phyloP scores from a whole-genome alignment of 2,113 vertebrate species.

The Colossoma macropomum region DNA sequence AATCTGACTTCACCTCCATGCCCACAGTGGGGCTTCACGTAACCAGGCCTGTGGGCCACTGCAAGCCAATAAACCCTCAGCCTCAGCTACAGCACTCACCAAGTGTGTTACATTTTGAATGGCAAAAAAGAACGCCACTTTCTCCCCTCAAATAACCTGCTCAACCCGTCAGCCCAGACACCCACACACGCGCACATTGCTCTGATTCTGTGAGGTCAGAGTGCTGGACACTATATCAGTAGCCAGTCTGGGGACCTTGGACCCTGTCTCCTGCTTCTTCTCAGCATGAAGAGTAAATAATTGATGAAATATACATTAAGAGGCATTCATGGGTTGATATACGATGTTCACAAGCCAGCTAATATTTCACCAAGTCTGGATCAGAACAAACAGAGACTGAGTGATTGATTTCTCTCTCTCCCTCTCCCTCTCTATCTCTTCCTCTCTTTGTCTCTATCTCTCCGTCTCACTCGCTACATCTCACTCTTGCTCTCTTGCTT shows the following conservation, averaged over 20 bases:
- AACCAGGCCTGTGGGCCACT: conserved; percentile 69
- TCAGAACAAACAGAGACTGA: conserved; percentile 63
- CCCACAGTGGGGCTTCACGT: conserved; percentile 71
- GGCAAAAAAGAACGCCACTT: conserved; percentile 49
- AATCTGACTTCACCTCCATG: conserved; percentile 81
- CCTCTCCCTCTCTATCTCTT: conserved; percentile 56
- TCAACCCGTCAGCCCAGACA: conserved; percentile 17
- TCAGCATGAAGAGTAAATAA: conserved; percentile 63
- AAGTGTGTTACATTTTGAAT: conserved; percentile 1
- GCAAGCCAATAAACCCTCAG: conserved; percentile 64
- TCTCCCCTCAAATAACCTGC: conserved; percentile 7
- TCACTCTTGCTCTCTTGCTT: background rate
- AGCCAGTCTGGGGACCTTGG: conserved; percentile 46
- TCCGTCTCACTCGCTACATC: conserved; percentile 38
- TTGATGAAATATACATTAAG: conserved; percentile 81
- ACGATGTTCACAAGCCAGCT: conserved; percentile 67
- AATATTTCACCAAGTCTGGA: conserved; percentile 71
- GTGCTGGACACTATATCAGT: conserved; percentile 41
- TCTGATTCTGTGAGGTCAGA: conserved; percentile 32
- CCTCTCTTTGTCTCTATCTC: conserved; percentile 51
- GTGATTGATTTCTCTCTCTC: conserved; percentile 67
- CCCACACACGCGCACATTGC: conserved; percentile 32
- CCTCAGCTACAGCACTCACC: conserved; percentile 24
- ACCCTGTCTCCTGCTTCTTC: conserved; percentile 15
- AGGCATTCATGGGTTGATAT: conserved; percentile 66